Conservation (phyloP, 2,888 invertebrate species). For the Myathropa florea region DNA sequence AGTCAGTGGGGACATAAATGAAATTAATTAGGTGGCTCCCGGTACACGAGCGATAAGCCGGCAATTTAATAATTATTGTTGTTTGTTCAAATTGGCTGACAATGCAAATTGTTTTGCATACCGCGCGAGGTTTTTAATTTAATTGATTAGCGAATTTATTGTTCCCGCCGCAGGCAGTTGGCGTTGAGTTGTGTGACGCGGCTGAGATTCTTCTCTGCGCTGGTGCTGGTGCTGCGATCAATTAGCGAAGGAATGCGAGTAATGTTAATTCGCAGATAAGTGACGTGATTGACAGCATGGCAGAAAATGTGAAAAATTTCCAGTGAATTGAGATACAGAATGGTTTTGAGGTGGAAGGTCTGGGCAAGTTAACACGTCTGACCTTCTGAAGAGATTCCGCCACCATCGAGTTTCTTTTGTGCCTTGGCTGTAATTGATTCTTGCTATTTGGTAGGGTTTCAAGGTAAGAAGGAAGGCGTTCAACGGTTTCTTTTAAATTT, state of each 20-base stretch:
- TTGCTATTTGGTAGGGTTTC: no score
- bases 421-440: no score
- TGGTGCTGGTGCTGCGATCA: background rate
- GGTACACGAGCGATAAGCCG: constrained; percentile 50
- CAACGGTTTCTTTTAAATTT: no score
- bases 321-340: no score
- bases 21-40: constrained; percentile 68
- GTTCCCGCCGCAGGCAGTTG: background rate
- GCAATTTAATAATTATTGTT: constrained; percentile 65
- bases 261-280: no score
- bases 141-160: background rate
- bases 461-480: no score
- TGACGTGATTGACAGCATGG: no score
- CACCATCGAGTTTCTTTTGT: no score
- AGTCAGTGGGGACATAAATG: constrained; percentile 65
- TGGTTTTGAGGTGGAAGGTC: no score
- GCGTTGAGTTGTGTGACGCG: background rate
- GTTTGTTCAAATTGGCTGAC: constrained; percentile 67
- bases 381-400: no score
- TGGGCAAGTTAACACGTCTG: no score
- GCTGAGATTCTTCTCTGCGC: background rate
- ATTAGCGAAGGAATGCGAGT: background rate
- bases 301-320: no score
- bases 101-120: constrained; percentile 68
- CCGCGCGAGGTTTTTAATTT: background rate